These are phyloP conservation scores for Clangula hyemalis DNA, from an alignment of 2,797 vertebrate species.

Conservation along the genomic window DNA sequence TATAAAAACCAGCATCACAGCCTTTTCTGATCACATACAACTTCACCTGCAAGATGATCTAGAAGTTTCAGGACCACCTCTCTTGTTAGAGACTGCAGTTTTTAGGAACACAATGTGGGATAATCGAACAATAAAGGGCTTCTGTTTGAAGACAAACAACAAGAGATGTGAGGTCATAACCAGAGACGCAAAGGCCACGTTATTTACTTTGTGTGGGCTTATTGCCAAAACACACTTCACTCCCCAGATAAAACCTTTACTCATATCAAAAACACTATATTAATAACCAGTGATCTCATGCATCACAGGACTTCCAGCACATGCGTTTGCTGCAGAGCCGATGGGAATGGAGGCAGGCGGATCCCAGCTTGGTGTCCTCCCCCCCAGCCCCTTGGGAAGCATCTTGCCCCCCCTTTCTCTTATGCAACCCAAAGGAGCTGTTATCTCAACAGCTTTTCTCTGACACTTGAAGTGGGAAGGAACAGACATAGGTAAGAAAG, in stretches of 20 bases:
- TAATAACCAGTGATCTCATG: conserved; percentile 32
- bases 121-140: not conserved
- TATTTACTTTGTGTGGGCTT: conserved; percentile 2
- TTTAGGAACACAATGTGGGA: not conserved
- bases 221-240: conserved; percentile 17
- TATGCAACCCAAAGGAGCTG: not conserved
- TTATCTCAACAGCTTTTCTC: not conserved
- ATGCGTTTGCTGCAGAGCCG: not conserved
- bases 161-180: not conserved
- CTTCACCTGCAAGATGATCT: not conserved
- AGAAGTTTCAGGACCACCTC: not conserved
- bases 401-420: not conserved
- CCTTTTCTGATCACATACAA: not conserved
- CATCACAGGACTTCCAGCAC: not conserved
- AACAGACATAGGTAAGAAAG: not conserved
- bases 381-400: not conserved
- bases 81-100: not conserved
- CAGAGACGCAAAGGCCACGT: not conserved
- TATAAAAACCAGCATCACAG: not conserved
- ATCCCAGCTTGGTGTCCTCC: not conserved
- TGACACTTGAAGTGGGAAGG: not conserved
- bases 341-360: not conserved
- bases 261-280: not conserved
- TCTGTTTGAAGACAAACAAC: conserved; percentile 22
- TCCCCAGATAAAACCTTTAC: conserved; percentile 13